Percentiles rank a stretch among this genome's conserved stretches.
Evolutionary conservation across 2,113 vertebrate species (phyloP).

Genomic region (Passer domesticus): DNA sequence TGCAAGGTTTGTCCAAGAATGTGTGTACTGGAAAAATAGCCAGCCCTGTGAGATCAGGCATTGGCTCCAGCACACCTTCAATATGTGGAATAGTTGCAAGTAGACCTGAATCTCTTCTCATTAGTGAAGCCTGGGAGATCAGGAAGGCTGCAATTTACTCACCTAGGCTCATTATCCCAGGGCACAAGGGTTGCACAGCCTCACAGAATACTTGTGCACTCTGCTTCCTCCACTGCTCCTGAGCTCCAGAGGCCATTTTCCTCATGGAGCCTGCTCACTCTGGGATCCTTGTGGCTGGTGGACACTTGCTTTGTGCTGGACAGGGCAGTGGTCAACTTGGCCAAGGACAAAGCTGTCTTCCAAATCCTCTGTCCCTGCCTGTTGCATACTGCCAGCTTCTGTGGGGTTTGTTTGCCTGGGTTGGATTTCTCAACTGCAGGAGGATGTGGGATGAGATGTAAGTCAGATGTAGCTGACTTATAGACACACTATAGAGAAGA

Average conservation of each 20-base stretch:
- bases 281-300: background rate
- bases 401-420: background rate
- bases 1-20: background rate
- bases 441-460: background rate
- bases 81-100: background rate
- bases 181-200: background rate
- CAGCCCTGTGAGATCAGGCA: background rate
- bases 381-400: background rate
- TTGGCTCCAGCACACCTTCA: background rate
- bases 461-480: background rate
- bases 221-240: background rate
- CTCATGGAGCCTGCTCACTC: background rate
- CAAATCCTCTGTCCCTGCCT: background rate
- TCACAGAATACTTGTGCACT: background rate
- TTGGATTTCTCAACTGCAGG: background rate
- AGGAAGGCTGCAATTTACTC: background rate
- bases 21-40: background rate
- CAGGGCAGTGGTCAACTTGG: background rate
- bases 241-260: background rate
- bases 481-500: background rate
- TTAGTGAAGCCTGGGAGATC: background rate
- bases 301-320: accelerated
- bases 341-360: background rate
- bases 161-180: background rate
- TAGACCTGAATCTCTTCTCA: background rate